These are phyloP conservation scores for Onychostruthus taczanowskii DNA, from an alignment of 2,113 vertebrate species.

Conservation along the genomic window DNA sequence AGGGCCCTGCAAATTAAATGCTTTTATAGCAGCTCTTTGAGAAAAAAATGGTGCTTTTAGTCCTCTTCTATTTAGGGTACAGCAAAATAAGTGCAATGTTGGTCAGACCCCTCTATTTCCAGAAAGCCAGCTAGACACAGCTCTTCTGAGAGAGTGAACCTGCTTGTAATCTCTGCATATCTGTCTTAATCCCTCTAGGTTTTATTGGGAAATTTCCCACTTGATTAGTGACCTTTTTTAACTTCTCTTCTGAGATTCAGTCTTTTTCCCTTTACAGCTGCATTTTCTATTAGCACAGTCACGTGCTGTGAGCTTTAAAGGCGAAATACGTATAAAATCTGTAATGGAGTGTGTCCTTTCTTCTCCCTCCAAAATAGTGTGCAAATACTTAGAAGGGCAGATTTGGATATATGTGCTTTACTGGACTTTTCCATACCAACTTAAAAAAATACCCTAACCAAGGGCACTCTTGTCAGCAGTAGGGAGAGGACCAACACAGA, in stretches of 20 bases:
- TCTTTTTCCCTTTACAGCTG: not conserved
- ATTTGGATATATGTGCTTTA: not conserved
- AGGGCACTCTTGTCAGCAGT: not conserved
- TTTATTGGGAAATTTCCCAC: not conserved
- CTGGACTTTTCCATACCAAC: not conserved
- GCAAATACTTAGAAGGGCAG: not conserved
- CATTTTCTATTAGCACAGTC: not conserved
- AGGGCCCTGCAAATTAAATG: not conserved
- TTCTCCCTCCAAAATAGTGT: not conserved
- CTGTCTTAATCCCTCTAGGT: not conserved
- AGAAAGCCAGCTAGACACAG: not conserved
- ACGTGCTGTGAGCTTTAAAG: not conserved
- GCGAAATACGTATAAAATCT: not conserved
- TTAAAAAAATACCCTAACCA: not conserved
- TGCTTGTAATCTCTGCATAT: not conserved
- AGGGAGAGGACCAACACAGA: not conserved
- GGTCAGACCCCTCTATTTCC: not conserved
- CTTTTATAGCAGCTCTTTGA: not conserved
- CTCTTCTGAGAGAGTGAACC: not conserved
- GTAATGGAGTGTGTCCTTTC: not conserved
- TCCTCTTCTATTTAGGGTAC: not conserved
- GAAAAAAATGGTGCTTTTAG: not conserved
- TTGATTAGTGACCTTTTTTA: not conserved
- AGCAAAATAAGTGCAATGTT: not conserved
- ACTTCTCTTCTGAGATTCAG: not conserved